Conservation (phyloP, 2,888 invertebrate species). For the Lasius fuliginosus region DNA sequence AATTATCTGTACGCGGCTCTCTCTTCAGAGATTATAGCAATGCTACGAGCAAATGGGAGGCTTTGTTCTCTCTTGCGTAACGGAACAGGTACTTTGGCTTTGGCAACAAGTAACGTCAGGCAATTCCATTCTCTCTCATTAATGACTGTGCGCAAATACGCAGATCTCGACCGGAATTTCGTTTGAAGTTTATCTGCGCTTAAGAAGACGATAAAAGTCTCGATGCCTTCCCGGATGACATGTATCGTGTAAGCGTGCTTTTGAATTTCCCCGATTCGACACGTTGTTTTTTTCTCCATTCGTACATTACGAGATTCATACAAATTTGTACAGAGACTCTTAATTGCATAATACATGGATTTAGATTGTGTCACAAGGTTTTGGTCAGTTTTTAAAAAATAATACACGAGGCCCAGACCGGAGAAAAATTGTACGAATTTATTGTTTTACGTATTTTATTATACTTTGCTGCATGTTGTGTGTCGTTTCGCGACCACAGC, state of each 20-base stretch:
- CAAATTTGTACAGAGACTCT: background rate
- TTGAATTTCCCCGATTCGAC: background rate
- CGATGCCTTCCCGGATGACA: background rate
- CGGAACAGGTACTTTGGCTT: constrained; percentile 56
- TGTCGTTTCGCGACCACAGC: background rate
- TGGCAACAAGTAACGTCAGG: constrained; percentile 62
- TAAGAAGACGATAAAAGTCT: constrained; percentile 14
- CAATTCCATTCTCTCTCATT: constrained; percentile 62
- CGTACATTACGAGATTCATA: background rate
- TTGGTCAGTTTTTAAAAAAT: background rate
- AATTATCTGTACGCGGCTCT: background rate
- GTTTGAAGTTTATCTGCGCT: constrained; percentile 35
- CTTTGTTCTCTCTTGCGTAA: constrained; percentile 57
- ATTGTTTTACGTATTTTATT: background rate
- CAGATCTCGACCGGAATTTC: constrained; percentile 43
- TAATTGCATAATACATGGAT: background rate
- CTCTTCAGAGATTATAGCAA: constrained; percentile 48
- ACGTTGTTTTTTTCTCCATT: background rate
- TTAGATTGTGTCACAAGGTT: background rate
- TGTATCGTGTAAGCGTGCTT: background rate
- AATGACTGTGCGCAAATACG: constrained; percentile 56
- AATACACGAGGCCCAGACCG: no score
- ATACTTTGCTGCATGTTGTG: background rate
- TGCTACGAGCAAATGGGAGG: constrained; percentile 51
- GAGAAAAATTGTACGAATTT: background rate